Evolutionary conservation across 2,888 invertebrate genomes (phyloP), one percentile per base, ranked within the genome.

Genomic region (Acheta domesticus): DNA sequence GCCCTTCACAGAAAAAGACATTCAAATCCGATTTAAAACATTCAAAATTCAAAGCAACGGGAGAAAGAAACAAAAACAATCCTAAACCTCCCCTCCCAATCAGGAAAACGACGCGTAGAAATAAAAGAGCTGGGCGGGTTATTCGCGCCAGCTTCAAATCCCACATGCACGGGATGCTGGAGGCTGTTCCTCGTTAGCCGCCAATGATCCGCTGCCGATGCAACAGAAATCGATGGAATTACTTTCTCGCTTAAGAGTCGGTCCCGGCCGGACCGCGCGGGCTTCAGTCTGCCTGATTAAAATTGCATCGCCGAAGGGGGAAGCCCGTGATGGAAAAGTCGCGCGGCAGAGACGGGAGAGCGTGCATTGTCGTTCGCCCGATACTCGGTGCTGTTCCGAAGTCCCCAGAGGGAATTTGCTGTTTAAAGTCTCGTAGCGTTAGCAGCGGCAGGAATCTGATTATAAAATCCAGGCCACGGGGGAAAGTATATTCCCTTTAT

Each of bases 401-500:
- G n/a, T 62, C 14, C 62, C 62, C 14, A 14, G n/a, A 62, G n/a
- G n/a, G n/a, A 12, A 62, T n/a, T 62, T 62, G 14, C 62, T n/a
- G 62, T 62, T 62, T 62, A 62, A 62, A 62, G 62, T 62, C 62
- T 62, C 16, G n/a, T 14, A 19, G 62, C 8, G 62, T 62, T 19
- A 62, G 16, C 62, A 62, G 62, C 62, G 62, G 62, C 62, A n/a
- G 16, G 62, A 62, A 62, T 62, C 62, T 62, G 62, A 62, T 62
- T 62, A 62, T 62, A 62, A n/a, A 62, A 62, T 62, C 62, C 62
- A 62, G n/a, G n/a, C 16, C 62, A 62, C 62, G 1, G n/a, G 36
- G 62, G 62, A 62, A 62, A 62, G 62, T n/a, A 62, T 62, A 62
- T 62, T n/a, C 62, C 62, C 62, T 62, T 62, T 62, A 62, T 62